These are phyloP conservation scores for Anas bernieri DNA, from an alignment of 2,797 vertebrate species.

Conservation along the genomic window DNA sequence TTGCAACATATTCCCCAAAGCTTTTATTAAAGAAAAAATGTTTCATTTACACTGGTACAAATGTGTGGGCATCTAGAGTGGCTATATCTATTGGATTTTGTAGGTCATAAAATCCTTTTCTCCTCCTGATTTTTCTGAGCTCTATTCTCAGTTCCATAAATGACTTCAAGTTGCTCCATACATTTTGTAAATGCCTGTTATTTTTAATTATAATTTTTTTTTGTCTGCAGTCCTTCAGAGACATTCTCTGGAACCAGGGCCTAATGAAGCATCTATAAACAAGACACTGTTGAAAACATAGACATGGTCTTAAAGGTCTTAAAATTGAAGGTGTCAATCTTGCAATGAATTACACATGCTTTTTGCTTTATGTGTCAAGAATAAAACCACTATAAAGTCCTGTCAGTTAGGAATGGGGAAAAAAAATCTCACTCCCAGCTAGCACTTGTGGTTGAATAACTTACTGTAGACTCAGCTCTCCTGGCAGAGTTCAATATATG, in stretches of 20 bases:
- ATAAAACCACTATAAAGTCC: neutral
- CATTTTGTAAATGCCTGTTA: neutral
- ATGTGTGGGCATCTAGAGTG: neutral
- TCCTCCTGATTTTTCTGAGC: neutral
- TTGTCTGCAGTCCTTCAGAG: neutral
- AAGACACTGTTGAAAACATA: neutral
- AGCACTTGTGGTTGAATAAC: neutral
- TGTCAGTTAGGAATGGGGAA: neutral
- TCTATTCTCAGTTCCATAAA: conserved; percentile 1
- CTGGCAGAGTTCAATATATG: neutral
- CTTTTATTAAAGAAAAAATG: conserved; percentile 13
- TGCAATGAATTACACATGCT: neutral
- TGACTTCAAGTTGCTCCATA: neutral
- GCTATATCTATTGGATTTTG: neutral
- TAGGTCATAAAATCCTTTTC: conserved; percentile 18
- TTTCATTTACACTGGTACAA: neutral
- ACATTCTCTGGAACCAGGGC: neutral
- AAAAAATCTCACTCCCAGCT: neutral
- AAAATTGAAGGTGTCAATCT: neutral
- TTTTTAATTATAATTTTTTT: conserved; percentile 27
- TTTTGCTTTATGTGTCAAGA: neutral
- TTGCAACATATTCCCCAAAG: neutral
- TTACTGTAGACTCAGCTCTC: neutral
- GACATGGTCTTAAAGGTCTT: neutral
- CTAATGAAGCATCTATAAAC: neutral